Conservation (phyloP, 2,888 invertebrate species). For the Leptopilina drosophilae region DNA sequence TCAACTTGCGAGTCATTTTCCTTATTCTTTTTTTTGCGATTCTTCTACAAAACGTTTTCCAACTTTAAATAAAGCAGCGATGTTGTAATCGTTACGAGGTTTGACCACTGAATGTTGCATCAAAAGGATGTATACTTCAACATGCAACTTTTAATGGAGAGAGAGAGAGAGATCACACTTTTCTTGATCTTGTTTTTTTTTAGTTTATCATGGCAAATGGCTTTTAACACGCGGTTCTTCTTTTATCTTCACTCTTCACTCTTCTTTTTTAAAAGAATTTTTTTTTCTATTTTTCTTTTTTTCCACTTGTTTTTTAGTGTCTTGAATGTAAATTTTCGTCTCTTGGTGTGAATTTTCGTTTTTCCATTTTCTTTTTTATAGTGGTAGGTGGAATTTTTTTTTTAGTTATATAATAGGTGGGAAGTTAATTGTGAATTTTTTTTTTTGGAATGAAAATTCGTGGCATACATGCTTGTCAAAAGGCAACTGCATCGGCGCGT, state of each 20-base stretch:
- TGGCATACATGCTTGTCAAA: slow-evolving; percentile 2
- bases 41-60: neutral
- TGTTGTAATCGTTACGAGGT: slow-evolving; percentile 30
- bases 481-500: slow-evolving; percentile 32
- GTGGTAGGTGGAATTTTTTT: neutral
- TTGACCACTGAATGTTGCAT: slow-evolving; percentile 5
- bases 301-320: neutral
- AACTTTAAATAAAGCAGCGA: neutral
- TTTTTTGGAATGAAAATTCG: neutral
- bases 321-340: neutral
- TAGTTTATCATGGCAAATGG: slow-evolving; percentile 23
- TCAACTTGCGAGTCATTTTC: slow-evolving; percentile 89
- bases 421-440: neutral
- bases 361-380: neutral
- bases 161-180: neutral
- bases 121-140: neutral
- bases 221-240: slow-evolving; percentile 23
- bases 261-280: slow-evolving; percentile 25
- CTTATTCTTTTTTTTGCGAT: neutral
- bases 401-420: no score
- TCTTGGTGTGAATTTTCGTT: slow-evolving; percentile 20
- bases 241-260: neutral
- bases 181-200: slow-evolving; percentile 24
- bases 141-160: slow-evolving; percentile 15
- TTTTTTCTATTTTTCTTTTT: neutral